Evolutionary conservation across 2,888 invertebrate species (phyloP).

Genomic region (Hypolimnas misippus): DNA sequence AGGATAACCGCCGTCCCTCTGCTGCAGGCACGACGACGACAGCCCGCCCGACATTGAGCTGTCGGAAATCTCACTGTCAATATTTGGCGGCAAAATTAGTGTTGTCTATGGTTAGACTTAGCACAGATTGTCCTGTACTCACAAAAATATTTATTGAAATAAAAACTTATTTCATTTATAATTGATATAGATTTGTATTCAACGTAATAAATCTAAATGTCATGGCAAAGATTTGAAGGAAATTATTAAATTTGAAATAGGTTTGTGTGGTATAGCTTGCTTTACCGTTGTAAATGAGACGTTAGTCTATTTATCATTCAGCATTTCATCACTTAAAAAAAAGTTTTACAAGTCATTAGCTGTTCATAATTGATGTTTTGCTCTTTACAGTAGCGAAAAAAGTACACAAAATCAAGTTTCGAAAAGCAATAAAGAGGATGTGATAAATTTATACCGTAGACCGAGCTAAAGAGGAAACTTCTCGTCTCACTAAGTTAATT

Average conservation of each 20-base stretch:
- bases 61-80: slow-evolving; percentile 59
- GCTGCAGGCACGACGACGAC: slow-evolving; percentile 92
- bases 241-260: too few species aligned
- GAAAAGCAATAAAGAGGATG: slow-evolving; percentile 28
- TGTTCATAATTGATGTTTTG: not conserved
- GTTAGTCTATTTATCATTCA: too few species aligned
- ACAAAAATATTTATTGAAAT: too few species aligned
- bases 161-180: too few species aligned
- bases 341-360: too few species aligned
- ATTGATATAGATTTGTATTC: too few species aligned
- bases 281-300: too few species aligned
- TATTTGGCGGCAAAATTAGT: slow-evolving; percentile 27
- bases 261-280: too few species aligned
- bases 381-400: not conserved
- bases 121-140: too few species aligned
- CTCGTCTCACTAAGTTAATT: slow-evolving; percentile 73
- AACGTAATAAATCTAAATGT: too few species aligned
- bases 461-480: slow-evolving; percentile 51
- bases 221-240: too few species aligned
- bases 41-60: slow-evolving; percentile 95
- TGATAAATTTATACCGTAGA: slow-evolving; percentile 47
- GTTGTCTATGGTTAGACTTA: slow-evolving; percentile 14
- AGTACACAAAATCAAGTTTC: slow-evolving; percentile 8
- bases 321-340: too few species aligned
- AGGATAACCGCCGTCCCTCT: slow-evolving; percentile 91